Base-by-base conservation (phyloP, 2,797 vertebrate genomes). In the Valencia hispanica region DNA sequence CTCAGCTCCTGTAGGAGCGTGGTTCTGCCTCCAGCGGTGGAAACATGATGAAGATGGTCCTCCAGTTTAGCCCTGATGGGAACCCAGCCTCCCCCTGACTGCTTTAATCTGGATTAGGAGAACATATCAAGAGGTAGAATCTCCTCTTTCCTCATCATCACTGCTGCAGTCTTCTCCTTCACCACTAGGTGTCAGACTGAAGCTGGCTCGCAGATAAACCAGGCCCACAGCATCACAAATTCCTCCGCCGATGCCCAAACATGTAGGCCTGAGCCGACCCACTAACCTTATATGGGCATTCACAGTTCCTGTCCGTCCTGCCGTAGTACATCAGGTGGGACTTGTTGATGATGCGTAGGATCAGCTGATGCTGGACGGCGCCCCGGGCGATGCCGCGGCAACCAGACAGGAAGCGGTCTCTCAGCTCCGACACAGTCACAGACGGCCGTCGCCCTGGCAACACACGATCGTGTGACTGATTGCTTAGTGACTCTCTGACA, bases 241-340 rank as follows among this genome's bases (percentile, higher is more conserved):
- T 30, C 55, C 55, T 59, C 55, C 55, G 17, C 55, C 55, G 27
- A n/a, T n/a, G n/a, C n/a, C n/a, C n/a, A n/a, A n/a, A n/a, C n/a
- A n/a, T n/a, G n/a, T n/a, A n/a, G n/a, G n/a, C n/a, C n/a, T n/a
- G n/a, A n/a, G 10, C 11, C 9, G 43, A 5, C 45, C n/a, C n/a
- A 69, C 80, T 88, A 32, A 96, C 95, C 94, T 95, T 95, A 85
- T 95, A 96, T 0, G 95, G 95, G 53, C 93, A 95, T 30, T 93
- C 88, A 63, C 91, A 93, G 84, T 91, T 94, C 50, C 78, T 7
- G 36, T 95, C 95, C 2, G 87, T 25, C 78, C 78, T 94, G 61
- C 94, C 95, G 50, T 91, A 96, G 84, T 95, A 94, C 81, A 92
- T 91, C 79, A 96, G 89, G 71, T 92, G 91, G 0, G 94, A 95